These are phyloP conservation scores for Arrhopalites spinosus DNA, from an alignment of 2,888 invertebrate genomes.

Conservation along the genomic window DNA sequence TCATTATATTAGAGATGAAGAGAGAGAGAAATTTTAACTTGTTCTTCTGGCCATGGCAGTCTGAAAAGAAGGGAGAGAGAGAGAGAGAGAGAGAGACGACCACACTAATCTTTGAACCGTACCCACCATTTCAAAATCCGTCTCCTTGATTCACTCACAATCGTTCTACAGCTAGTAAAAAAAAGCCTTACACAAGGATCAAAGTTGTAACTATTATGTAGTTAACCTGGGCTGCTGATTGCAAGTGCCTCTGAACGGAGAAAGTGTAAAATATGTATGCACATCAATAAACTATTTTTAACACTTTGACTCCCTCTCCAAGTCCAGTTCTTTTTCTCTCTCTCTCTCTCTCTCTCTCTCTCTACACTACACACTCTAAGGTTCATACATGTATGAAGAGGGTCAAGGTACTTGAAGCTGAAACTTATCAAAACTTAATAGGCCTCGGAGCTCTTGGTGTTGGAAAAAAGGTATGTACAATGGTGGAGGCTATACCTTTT, in stretches of 20 bases:
- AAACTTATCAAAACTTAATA: slow-evolving; percentile 15
- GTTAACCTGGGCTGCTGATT: slow-evolving; percentile 1
- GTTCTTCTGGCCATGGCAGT: neutral
- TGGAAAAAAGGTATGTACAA: neutral
- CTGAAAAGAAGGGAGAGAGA: neutral
- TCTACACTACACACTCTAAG: too few species aligned
- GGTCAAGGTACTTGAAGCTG: slow-evolving; percentile 9
- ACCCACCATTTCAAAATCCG: neutral
- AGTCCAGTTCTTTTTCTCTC: too few species aligned
- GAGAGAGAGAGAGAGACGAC: neutral
- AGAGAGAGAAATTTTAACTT: neutral
- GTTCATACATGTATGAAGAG: too few species aligned
- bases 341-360: too few species aligned
- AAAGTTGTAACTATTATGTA: neutral
- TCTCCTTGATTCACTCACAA: neutral
- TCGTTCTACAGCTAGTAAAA: neutral
- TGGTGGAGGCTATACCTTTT: neutral
- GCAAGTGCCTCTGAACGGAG: neutral
- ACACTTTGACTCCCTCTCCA: neutral
- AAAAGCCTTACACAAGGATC: neutral
- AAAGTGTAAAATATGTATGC: slow-evolving; percentile 15
- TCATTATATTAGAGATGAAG: slow-evolving; percentile 20
- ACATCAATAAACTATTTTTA: slow-evolving; percentile 22
- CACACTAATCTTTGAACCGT: too few species aligned
- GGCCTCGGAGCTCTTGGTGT: slow-evolving; percentile 17